These are phyloP conservation scores for Alces alces DNA, from an alignment of 2,113 vertebrate genomes.

Conservation along the genomic window DNA sequence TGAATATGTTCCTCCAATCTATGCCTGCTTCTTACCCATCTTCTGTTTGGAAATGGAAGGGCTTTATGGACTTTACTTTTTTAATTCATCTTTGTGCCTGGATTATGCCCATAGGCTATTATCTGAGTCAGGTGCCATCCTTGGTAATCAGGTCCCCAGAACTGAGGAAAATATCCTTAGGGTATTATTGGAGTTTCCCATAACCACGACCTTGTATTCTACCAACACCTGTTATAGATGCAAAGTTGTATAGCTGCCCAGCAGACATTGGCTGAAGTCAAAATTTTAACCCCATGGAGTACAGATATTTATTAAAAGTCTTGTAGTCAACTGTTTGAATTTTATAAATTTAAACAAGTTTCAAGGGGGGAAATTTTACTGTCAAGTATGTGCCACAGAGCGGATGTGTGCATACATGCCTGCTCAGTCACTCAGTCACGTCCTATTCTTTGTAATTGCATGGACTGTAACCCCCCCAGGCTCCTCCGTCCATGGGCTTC, in stretches of 20 bases:
- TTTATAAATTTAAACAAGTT: neutral
- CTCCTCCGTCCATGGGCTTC: neutral
- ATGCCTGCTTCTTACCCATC: neutral
- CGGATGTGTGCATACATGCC: neutral
- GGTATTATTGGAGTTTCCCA: neutral
- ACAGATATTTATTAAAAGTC: neutral
- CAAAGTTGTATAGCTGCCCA: neutral
- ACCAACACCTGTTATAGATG: neutral
- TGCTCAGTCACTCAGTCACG: neutral
- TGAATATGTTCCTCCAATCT: neutral
- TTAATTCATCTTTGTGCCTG: neutral
- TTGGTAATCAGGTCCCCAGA: neutral
- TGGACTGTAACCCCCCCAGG: neutral
- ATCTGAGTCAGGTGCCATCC: neutral
- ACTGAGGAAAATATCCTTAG: neutral
- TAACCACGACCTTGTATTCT: neutral
- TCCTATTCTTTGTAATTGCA: neutral
- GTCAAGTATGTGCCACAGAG: neutral
- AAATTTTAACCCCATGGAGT: neutral
- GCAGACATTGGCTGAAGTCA: neutral
- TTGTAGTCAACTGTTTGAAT: neutral
- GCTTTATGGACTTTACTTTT: neutral
- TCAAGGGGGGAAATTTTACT: neutral
- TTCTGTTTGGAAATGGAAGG: neutral
- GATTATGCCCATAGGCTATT: too few relatives aligned